Conservation (phyloP, 2,797 vertebrate genomes). For the Anguilla megastoma region DNA sequence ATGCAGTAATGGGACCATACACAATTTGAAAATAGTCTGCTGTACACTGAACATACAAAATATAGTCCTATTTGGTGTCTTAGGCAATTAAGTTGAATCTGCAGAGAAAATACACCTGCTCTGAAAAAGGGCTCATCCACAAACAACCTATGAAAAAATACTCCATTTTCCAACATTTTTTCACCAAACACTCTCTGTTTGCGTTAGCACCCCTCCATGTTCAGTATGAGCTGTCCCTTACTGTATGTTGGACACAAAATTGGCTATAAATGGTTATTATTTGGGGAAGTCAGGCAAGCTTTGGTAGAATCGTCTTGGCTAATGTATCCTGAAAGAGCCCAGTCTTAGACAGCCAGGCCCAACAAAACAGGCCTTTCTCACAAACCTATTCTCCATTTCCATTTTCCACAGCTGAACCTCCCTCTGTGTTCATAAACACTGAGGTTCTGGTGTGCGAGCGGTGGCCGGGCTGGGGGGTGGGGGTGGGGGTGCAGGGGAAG, state of each 20-base stretch:
- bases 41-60: background rate
- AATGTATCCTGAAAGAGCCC: background rate
- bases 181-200: background rate
- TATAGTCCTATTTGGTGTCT: background rate
- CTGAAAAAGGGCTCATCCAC: background rate
- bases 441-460: conserved; percentile 40
- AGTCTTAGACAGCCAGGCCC: conserved; percentile 30
- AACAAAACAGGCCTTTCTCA: conserved; percentile 68
- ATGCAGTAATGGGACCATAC: background rate
- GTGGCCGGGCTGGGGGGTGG: conserved; percentile 40
- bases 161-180: background rate
- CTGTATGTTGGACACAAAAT: background rate
- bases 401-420: conserved; percentile 55
- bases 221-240: background rate
- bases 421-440: conserved; percentile 52
- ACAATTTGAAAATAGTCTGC: background rate
- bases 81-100: background rate
- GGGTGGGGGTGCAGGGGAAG: conserved; percentile 28
- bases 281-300: background rate
- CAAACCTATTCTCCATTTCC: conserved; percentile 46
- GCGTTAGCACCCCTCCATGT: background rate
- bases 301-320: background rate
- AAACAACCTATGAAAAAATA: background rate
- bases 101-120: background rate
- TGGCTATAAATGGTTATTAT: background rate